Evolutionary conservation across 1,140 invertebrate genomes (phyloP).

Genomic region (Chrysomallon squamiferum): DNA sequence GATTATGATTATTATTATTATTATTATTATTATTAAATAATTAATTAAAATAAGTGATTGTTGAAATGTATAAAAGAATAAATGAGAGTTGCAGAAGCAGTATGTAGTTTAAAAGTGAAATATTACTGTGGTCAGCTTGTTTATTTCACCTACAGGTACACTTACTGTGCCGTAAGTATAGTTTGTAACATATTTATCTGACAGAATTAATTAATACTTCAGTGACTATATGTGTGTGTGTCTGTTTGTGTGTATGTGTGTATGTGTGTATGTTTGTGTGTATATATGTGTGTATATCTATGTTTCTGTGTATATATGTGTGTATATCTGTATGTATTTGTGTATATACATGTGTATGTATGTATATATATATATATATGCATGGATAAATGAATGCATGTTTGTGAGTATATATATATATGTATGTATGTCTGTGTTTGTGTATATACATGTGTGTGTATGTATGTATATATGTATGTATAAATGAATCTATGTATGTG

Average conservation of each 20-base stretch:
- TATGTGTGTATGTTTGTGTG: background rate
- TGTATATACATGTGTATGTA: background rate
- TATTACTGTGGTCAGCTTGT: background rate
- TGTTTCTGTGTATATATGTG: background rate
- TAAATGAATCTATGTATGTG: background rate
- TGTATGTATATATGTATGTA: background rate
- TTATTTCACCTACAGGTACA: background rate
- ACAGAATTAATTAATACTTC: background rate
- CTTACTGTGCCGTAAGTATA: background rate
- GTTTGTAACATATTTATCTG: background rate
- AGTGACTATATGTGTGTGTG: background rate
- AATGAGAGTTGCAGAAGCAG: no score
- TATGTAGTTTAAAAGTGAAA: no score
- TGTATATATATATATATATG: background rate
- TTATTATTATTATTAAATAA: no score
- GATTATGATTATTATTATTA: no score
- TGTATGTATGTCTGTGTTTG: background rate
- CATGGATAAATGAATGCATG: background rate
- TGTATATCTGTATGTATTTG: background rate
- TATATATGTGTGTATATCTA: background rate
- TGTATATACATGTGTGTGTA: background rate
- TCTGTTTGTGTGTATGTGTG: background rate
- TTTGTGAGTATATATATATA: background rate
- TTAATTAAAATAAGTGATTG: no score
- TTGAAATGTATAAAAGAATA: no score